Evolutionary conservation across 2,797 vertebrate genomes (phyloP).

Genomic region (Miopithecus talapoin): DNA sequence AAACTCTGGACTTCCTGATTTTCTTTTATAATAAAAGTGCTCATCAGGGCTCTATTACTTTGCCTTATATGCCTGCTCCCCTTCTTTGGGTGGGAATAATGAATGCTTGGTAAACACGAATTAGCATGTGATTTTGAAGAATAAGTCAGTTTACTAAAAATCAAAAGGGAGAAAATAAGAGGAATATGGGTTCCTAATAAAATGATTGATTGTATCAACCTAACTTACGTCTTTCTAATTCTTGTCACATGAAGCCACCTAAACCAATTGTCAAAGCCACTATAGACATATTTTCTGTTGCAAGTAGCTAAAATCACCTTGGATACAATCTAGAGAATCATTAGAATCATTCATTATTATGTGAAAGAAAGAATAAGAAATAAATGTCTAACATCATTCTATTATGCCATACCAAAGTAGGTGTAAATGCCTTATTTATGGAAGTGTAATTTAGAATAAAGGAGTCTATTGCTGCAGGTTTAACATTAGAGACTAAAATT

Average conservation of each 20-base stretch:
- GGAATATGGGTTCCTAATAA: background rate
- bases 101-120: background rate
- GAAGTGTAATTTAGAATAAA: background rate
- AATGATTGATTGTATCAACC: background rate
- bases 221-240: background rate
- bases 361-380: background rate
- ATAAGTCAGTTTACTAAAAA: background rate
- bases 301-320: background rate
- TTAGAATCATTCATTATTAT: background rate
- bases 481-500: background rate
- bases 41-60: background rate
- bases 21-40: background rate
- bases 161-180: background rate
- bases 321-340: background rate
- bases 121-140: background rate
- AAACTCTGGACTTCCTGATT: background rate
- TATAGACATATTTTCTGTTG: background rate
- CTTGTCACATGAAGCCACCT: background rate
- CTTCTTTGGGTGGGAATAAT: background rate
- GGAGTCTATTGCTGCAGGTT: background rate
- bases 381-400: background rate
- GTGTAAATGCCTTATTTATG: background rate
- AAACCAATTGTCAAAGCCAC: background rate
- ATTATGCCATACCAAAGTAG: background rate
- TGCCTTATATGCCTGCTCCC: background rate